Evolutionary conservation across 2,113 vertebrate genomes (phyloP).

Genomic region (Arenaria interpres): DNA sequence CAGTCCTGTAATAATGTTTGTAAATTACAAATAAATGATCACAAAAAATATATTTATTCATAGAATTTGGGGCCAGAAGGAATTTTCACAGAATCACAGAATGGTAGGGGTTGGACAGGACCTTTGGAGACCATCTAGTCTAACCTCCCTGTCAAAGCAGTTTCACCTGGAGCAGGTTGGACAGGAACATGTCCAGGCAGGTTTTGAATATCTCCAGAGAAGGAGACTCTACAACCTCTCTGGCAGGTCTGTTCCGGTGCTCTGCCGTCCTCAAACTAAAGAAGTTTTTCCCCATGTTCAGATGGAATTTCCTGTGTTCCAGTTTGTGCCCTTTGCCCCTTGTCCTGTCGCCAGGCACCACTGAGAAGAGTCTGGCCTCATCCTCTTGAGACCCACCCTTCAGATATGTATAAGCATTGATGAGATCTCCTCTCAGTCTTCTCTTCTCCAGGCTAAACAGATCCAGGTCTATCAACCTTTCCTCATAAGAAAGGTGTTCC

Average conservation of each 20-base stretch:
- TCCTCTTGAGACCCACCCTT: background rate
- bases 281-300: background rate
- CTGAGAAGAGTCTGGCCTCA: background rate
- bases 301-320: background rate
- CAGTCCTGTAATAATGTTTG: background rate
- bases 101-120: background rate
- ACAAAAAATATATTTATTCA: background rate
- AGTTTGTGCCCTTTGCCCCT: background rate
- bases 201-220: background rate
- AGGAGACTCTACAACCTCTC: background rate
- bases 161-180: background rate
- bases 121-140: background rate
- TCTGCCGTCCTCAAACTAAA: background rate
- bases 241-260: background rate
- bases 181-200: background rate
- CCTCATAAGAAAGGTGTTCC: too few relatives aligned
- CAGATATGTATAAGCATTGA: background rate
- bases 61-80: background rate
- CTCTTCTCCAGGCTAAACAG: too few relatives aligned
- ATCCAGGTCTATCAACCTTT: too few relatives aligned
- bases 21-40: background rate
- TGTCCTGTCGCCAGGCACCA: background rate
- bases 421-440: too few relatives aligned
- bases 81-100: background rate
- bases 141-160: background rate